Evolutionary conservation across 30 jellyfish, hydroid and myxozoan species (phyloP), one percentile per base, ranked within the genome.

Genomic region (Sanderia malayensis): DNA sequence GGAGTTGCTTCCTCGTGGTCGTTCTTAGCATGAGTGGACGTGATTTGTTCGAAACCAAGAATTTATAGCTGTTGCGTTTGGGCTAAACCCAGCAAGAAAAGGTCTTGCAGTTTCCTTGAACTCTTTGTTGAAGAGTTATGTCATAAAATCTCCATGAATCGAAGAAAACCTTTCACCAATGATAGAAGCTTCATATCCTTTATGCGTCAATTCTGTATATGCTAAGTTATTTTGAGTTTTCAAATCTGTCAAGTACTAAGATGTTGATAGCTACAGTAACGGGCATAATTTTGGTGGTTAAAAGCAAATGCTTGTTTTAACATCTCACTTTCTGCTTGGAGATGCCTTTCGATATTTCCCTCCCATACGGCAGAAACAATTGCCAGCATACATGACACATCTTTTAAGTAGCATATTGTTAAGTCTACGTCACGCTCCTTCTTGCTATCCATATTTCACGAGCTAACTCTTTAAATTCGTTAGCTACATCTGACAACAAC

Each of bases 221-320:
- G 49, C 49, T 10, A 31, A 31, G 49, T 60, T 27, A 31, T 60
- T 55, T 17, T 31, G 46, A 25, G 46, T 27, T 31, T 60, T 27
- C 49, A 27, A 60, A 60, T 60, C 73, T 60, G 49, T 27, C 49
- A 60, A 60, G 73, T 25, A 60, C n/a, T n/a, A 60, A 60, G 57
- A 60, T 60, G 73, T 31, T 60, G 73, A 60, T 25, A 60, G 46
- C 49, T 41, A 65, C 49, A 61, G 72, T 70, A 70, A 44, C 82
- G 72, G 32, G 82, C 72, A 28, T 70, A 70, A 26, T 70, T 70
- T 41, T 41, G 70, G 52, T 46, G 82, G 72, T 70, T 46, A 46
- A 34, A 70, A 21, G 82, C 82, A 46, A 70, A 70, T 21, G 44
- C 46, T 25, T 60, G 73, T 55, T 60, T 60, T 23, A 60, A 60